Evolutionary conservation across 2,113 vertebrate species (phyloP).

Genomic region (Boleophthalmus pectinirostris): DNA sequence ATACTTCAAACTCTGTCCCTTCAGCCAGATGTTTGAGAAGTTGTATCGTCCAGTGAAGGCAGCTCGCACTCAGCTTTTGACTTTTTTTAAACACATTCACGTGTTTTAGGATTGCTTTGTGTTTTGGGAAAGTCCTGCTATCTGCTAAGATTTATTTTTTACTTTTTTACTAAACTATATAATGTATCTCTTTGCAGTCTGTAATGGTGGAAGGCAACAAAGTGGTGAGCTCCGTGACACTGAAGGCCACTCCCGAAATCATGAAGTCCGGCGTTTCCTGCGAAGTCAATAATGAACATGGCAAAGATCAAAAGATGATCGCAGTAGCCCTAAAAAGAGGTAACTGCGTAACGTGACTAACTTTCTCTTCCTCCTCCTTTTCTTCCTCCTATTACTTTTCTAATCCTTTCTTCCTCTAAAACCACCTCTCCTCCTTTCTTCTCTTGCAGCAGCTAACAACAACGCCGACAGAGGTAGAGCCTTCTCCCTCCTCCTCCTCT

Average conservation of each 20-base stretch:
- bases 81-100: too few relatives aligned
- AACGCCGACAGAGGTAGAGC: slow-evolving; percentile 76
- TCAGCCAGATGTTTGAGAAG: too few relatives aligned
- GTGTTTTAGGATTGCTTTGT: too few relatives aligned
- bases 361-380: neutral
- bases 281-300: slow-evolving; percentile 72
- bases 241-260: slow-evolving; percentile 72
- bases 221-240: slow-evolving; percentile 75
- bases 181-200: slow-evolving; percentile 44
- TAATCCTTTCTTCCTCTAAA: slow-evolving; percentile 3
- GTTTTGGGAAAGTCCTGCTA: too few relatives aligned
- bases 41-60: too few relatives aligned
- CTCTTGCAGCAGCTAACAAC: slow-evolving; percentile 38
- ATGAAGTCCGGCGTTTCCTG: slow-evolving; percentile 77
- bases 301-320: slow-evolving; percentile 62
- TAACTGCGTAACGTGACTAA: slow-evolving; percentile 7
- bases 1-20: too few relatives aligned
- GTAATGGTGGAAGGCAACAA: slow-evolving; percentile 65
- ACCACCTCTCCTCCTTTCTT: slow-evolving; percentile 19
- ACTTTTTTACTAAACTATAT: neutral
- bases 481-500: slow-evolving; percentile 75
- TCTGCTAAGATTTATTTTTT: neutral
- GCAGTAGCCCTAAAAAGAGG: slow-evolving; percentile 64
- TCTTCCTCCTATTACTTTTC: neutral
- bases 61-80: too few relatives aligned